Base-by-base conservation (phyloP, 2,888 invertebrate species). In the Melipona bicolor region DNA sequence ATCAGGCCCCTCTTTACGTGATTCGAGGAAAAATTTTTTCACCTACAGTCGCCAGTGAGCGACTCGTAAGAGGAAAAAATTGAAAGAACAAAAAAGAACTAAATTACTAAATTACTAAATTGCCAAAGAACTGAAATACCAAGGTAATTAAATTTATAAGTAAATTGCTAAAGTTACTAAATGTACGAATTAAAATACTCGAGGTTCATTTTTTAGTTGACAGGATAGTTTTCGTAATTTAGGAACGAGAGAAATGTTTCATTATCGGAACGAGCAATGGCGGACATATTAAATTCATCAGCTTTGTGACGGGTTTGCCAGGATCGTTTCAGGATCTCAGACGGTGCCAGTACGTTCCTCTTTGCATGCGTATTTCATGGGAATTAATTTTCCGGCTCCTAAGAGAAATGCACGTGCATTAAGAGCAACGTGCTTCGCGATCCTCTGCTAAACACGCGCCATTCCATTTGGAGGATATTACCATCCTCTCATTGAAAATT, bases 331-430 rank as follows among this genome's bases (percentile, higher is more conserved):
- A 27, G 68, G 32, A 43, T 65, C 70, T 80, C 64, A 65, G 56
- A 65, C 64, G 19, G 17, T 61, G 52, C 13, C 49, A 62, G 27
- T 21, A 72, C 81, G 67, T 61, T 77, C 79, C 79, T 71, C 24
- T 54, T 67, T 32, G 75, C 65, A 27, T 54, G 24, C 52, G 43
- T 70, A 65, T 71, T 54, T 67, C 69, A 73, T 74, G 73, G 68
- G 84, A 84, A 85, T 86, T 81, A 86, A 86, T 86, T 85, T 82
- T 78, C 85, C n/a, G 54, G 2, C 79, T 77, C 32, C 61, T 9
- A 15, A 32, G 70, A 77, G 82, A 86, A 81, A 82, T 74, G 79
- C 85, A 72, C 21, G 54, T 49, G 77, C 79, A 36, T 79, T 77
- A 77, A 83, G 62, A 43, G 81, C 77, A 62, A 80, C 85, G 67